Conservation (phyloP, 2,113 vertebrate genomes). For the Paedocypris sp. region DNA sequence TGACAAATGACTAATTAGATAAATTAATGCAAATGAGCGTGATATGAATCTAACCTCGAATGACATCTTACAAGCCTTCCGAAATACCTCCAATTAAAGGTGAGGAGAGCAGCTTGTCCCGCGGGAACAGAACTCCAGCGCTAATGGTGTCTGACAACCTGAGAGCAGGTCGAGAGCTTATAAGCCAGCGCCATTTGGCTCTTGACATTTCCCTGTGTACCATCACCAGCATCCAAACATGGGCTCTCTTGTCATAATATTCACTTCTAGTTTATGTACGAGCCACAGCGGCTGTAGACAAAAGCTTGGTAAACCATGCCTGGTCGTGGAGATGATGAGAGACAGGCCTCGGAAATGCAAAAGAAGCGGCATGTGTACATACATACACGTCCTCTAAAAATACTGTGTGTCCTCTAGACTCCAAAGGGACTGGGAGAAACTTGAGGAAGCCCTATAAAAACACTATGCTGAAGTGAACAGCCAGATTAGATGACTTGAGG, state of each 20-base stretch:
- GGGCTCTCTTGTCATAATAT: slow-evolving; percentile 2
- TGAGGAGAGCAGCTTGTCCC: neutral
- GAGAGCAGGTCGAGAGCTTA: neutral
- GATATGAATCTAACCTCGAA: neutral
- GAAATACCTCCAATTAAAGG: slow-evolving; percentile 7
- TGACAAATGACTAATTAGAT: no score
- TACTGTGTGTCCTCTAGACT: neutral
- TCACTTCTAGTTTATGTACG: slow-evolving; percentile 1
- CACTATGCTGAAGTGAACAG: neutral
- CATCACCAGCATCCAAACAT: slow-evolving; percentile 12
- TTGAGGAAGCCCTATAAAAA: neutral
- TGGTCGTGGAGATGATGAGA: neutral
- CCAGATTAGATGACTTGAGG: neutral
- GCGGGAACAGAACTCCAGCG: neutral
- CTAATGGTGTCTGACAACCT: neutral
- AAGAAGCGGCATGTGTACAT: no score
- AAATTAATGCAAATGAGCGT: slow-evolving; percentile 6
- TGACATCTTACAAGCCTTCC: neutral
- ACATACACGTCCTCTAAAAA: neutral
- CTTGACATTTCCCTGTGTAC: neutral
- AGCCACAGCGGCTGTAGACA: neutral
- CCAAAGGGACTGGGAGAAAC: slow-evolving; percentile 11
- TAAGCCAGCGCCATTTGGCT: neutral
- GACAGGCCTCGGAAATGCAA: no score
- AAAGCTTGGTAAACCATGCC: neutral